Percentiles rank a stretch among this genome's conserved stretches.
Conservation (phyloP, 37 sponge, comb jelly and placozoan species). For the Cliona cf. orientalis region DNA sequence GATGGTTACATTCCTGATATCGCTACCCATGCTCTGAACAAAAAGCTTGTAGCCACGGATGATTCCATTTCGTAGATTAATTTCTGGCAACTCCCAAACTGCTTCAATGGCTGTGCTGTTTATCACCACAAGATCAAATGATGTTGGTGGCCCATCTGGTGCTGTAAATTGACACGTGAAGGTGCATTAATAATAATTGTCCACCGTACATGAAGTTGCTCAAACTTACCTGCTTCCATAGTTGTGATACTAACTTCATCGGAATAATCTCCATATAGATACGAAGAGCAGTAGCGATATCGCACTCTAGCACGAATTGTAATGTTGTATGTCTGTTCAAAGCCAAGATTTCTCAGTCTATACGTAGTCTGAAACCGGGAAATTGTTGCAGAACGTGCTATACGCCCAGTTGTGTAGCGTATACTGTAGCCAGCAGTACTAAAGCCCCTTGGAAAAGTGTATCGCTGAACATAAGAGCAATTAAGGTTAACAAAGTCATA, state of each 20-base stretch:
- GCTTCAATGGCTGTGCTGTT: slow-evolving; percentile 37
- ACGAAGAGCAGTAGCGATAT: too few relatives aligned
- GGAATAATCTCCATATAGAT: too few relatives aligned
- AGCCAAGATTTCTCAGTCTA: neutral
- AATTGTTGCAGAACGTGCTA: neutral
- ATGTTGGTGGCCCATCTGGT: slow-evolving; percentile 20
- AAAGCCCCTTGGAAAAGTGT: neutral
- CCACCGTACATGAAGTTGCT: too few relatives aligned
- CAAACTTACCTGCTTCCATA: neutral
- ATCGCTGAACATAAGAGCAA: slow-evolving; percentile 5
- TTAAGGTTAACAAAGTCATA: too few relatives aligned
- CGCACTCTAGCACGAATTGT: too few relatives aligned
- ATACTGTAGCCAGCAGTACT: neutral
- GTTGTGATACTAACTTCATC: too few relatives aligned
- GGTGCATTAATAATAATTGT: too few relatives aligned
- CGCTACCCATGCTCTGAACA: neutral
- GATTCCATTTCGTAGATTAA: slow-evolving; percentile 18
- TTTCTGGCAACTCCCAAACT: slow-evolving; percentile 14
- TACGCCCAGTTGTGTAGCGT: neutral
- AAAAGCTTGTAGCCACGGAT: slow-evolving; percentile 32
- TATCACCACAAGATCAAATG: slow-evolving; percentile 27
- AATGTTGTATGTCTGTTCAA: neutral
- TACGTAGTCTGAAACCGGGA: neutral
- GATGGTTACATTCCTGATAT: neutral
- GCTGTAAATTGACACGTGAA: neutral